Percentiles rank a stretch among this genome's conserved stretches.
These are phyloP conservation scores for Tachyglossus aculeatus DNA, from an alignment of 2,797 vertebrate species.

Conservation along the genomic window DNA sequence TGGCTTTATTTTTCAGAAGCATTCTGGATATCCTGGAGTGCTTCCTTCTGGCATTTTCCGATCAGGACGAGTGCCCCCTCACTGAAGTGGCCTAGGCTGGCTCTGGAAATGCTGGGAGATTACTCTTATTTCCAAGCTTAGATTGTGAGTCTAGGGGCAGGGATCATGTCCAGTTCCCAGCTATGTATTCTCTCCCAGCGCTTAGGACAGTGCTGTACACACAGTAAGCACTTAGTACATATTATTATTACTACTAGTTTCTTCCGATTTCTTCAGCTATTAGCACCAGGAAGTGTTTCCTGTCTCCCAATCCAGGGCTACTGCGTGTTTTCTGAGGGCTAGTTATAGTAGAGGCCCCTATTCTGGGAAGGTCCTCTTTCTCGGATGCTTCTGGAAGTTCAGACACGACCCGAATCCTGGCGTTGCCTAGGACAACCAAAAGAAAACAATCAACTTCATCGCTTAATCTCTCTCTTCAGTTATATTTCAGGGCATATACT, in stretches of 20 bases:
- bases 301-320: constrained; percentile 43
- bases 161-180: too few relatives aligned
- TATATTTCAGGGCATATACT: constrained; percentile 57
- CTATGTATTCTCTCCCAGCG: too few relatives aligned
- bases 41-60: constrained; percentile 32
- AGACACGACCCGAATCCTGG: constrained; percentile 51
- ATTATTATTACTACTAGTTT: too few relatives aligned
- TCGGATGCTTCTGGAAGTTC: constrained; percentile 58
- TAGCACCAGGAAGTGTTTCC: too few relatives aligned
- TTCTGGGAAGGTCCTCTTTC: constrained; percentile 37
- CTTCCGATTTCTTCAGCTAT: too few relatives aligned
- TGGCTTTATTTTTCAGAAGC: constrained; percentile 24
- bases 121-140: constrained; percentile 64
- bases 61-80: constrained; percentile 15
- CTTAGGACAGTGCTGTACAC: too few relatives aligned
- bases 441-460: constrained; percentile 44
- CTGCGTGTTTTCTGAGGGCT: constrained; percentile 48
- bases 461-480: constrained; percentile 59
- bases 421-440: constrained; percentile 37
- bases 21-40: constrained; percentile 8
- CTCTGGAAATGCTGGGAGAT: constrained; percentile 71
- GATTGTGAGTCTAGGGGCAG: too few relatives aligned
- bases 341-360: constrained; percentile 40
- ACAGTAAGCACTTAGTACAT: too few relatives aligned
- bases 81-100: constrained; percentile 49